Base-by-base conservation (phyloP, 2,888 invertebrate species). In the Dasysyrphus albostriatus region DNA sequence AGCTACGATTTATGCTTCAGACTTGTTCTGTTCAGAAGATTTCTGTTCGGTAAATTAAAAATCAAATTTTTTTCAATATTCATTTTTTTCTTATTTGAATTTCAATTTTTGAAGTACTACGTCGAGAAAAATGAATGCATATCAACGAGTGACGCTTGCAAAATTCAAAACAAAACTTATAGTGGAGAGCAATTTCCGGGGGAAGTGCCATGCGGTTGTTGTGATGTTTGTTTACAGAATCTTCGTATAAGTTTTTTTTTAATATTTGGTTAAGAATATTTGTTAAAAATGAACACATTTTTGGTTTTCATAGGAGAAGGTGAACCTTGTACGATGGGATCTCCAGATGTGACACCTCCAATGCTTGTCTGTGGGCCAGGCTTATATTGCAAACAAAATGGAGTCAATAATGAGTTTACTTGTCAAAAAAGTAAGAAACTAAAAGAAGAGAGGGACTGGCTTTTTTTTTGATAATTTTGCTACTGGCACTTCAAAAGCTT, bases 181-280 rank as follows among this genome's bases (percentile, higher is more conserved):
- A 92, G 92, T 44, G 95, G 95, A 0, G 79, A 94, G 42, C 91
- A 91, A 88, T 90, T 95, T 84, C 94, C 93, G 0, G 94, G 94
- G 0, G 94, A 95, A 0, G 94, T 94, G 0, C 90, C 93, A 0
- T 95, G 95, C 90, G 95, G 95, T 90, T 95, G 95, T 90, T 95
- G 95, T 88, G 91, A 94, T 0, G 94, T 93, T 90, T 95, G 95
- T 88, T 90, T 95, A 56, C 93, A 93, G 4, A 93, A 94, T 88
- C 93, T 94, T 88, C 91, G 95, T 95, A 92, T 90, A 6, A 51
- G 90, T 89, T 88, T 16, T 44, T 44, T 24, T 12, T 37, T 14
- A n/a, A 7, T 14, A 37, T 5, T 42, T 29, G 12, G 24, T 74
- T 44, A 42, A 1, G 12, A 5, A 10, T 37, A n/a, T 9, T n/a